Evolutionary conservation across 2,797 vertebrate species (phyloP).

Genomic region (Choloepus didactylus): DNA sequence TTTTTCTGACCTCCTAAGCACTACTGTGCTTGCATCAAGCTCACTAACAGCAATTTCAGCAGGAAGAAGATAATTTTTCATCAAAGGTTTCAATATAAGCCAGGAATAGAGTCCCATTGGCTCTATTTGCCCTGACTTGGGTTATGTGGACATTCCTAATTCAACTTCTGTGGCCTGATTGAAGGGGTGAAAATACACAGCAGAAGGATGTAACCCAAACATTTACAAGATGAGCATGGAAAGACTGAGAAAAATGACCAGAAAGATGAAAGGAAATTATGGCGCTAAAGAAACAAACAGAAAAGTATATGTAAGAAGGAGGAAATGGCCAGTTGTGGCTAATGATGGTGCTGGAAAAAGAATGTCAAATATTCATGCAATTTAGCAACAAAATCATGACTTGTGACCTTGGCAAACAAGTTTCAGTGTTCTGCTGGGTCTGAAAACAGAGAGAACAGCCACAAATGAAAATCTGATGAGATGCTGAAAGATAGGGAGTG

Average conservation of each 20-base stretch:
- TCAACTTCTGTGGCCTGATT: background rate
- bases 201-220: background rate
- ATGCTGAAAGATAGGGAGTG: background rate
- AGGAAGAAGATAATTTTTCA: slow-evolving; percentile 25
- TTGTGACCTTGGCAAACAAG: background rate
- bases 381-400: slow-evolving; percentile 27
- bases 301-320: background rate
- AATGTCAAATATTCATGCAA: background rate
- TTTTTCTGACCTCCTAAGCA: background rate
- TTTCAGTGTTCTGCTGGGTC: background rate
- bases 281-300: background rate
- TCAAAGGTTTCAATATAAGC: background rate
- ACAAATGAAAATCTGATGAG: background rate
- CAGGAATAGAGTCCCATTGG: background rate
- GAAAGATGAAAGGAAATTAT: background rate
- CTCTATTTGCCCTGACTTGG: background rate
- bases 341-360: background rate
- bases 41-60: background rate
- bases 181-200: background rate
- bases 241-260: background rate
- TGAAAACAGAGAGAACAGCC: background rate
- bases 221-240: background rate
- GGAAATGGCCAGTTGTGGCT: background rate
- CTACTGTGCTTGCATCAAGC: background rate
- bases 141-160: background rate